Evolutionary conservation across 2,797 vertebrate species (phyloP).

Genomic region (Artibeus jamaicensis): DNA sequence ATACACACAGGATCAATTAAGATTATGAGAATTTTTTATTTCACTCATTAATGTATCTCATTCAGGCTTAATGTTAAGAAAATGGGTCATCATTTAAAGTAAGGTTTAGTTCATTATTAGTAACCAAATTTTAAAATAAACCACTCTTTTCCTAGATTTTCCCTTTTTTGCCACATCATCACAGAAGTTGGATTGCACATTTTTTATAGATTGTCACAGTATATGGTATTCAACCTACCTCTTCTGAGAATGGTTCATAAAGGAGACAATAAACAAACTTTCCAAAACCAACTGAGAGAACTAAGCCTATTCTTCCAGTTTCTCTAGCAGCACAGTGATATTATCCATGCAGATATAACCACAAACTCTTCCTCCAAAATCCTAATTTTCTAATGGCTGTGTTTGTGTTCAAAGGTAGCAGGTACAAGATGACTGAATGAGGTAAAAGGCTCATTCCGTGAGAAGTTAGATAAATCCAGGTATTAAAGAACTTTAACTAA

Average conservation of each 20-base stretch:
- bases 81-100: not conserved
- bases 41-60: not conserved
- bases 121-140: not conserved
- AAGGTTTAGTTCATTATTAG: not conserved
- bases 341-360: not conserved
- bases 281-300: not conserved
- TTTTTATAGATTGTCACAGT: not conserved
- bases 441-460: not conserved
- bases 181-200: not conserved
- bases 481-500: not conserved
- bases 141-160: not conserved
- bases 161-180: not conserved
- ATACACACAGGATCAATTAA: not conserved
- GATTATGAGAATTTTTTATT: not conserved
- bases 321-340: not conserved
- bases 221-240: not conserved
- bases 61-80: not conserved
- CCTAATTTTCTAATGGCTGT: not conserved
- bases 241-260: not conserved
- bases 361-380: slow-evolving; percentile 12
- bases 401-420: not conserved
- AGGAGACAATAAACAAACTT: not conserved
- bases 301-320: not conserved
- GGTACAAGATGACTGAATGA: not conserved
- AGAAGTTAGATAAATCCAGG: not conserved